Evolutionary conservation across 2,888 invertebrate species (phyloP).

Genomic region (Aphidius colemani): DNA sequence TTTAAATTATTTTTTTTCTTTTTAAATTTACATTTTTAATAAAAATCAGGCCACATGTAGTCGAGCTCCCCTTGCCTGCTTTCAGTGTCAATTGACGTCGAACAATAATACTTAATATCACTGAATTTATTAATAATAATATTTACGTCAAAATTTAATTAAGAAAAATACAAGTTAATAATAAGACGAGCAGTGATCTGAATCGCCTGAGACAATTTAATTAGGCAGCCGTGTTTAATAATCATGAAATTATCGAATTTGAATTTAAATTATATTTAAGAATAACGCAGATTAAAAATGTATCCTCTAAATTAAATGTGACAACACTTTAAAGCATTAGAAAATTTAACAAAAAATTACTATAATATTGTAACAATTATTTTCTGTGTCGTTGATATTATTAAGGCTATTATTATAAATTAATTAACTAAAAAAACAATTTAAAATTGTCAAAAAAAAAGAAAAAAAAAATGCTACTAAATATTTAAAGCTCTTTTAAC

Average conservation of each 20-base stretch:
- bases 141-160: neutral
- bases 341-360: constrained; percentile 5
- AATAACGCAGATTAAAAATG: neutral
- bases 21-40: too few species aligned
- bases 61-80: constrained; percentile 13
- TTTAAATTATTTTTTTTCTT: neutral
- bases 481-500: too few species aligned
- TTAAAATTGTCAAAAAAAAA: too few species aligned
- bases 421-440: neutral
- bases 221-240: constrained; percentile 10
- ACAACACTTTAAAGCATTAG: neutral
- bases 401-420: neutral
- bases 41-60: too few species aligned
- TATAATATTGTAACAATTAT: neutral
- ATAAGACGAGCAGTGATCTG: constrained; percentile 17
- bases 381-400: constrained; percentile 12
- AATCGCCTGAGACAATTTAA: constrained; percentile 11
- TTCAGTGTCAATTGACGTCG: constrained; percentile 20
- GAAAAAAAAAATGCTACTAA: too few species aligned
- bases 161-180: constrained; percentile 9
- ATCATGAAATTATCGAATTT: constrained; percentile 11
- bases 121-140: constrained; percentile 6
- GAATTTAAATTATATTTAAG: constrained; percentile 5
- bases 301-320: neutral
- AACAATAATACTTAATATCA: constrained; percentile 13